Conservation (phyloP, 2,113 vertebrate species). For the Cheilinus undulatus region DNA sequence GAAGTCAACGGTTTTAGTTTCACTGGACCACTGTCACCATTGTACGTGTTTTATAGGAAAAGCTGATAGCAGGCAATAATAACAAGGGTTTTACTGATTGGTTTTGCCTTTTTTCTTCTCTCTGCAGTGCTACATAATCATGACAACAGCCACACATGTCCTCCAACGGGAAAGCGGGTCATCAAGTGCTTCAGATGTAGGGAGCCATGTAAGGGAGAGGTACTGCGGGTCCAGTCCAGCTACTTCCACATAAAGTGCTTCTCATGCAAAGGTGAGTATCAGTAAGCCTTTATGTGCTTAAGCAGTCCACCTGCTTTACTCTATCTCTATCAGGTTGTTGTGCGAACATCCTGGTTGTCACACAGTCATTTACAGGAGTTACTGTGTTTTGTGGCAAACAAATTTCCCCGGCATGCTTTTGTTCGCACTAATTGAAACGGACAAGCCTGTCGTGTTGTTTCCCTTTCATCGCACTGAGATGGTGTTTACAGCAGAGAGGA, state of each 20-base stretch:
- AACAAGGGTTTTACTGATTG: background rate
- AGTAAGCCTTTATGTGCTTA: too few relatives aligned
- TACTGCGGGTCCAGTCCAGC: constrained; percentile 92
- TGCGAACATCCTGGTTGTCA: constrained; percentile 36
- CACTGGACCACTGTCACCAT: background rate
- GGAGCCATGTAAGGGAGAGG: constrained; percentile 93
- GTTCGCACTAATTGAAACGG: constrained; percentile 66
- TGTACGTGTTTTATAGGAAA: background rate
- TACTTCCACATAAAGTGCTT: constrained; percentile 98
- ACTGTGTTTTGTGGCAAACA: constrained; percentile 46
- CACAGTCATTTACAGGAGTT: constrained; percentile 27
- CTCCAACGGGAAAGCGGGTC: constrained; percentile 83
- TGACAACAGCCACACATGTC: constrained; percentile 77
- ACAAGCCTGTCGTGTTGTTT: constrained; percentile 63
- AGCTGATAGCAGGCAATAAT: background rate
- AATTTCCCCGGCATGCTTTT: constrained; percentile 58
- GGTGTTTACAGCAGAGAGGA: constrained; percentile 48
- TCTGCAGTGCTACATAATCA: constrained; percentile 86
- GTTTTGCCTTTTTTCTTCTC: background rate
- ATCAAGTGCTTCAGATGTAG: constrained; percentile 94
- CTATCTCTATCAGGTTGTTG: constrained; percentile 18
- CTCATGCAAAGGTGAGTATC: constrained; percentile 93
- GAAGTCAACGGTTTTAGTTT: background rate
- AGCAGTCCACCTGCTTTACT: background rate
- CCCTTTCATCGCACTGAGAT: constrained; percentile 48